These are phyloP conservation scores for Drosophila paramelanica DNA, from an alignment of 2,888 invertebrate genomes.

Conservation along the genomic window DNA sequence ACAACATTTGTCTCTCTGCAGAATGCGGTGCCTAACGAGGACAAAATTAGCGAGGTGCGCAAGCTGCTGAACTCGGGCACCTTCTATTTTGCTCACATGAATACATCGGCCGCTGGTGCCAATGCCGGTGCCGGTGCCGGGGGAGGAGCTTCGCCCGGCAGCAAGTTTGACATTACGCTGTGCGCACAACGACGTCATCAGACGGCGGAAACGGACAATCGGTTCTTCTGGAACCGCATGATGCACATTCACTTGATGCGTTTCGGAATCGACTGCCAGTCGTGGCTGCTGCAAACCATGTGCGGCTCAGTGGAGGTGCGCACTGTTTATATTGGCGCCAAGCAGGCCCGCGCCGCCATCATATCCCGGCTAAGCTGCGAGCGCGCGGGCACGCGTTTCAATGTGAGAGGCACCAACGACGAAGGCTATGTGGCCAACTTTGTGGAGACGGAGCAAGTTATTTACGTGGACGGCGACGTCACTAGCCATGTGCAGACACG, in stretches of 20 bases:
- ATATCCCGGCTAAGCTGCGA: slow-evolving; percentile 98
- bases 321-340: slow-evolving; percentile 98
- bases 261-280: slow-evolving; percentile 94
- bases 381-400: slow-evolving; percentile 98
- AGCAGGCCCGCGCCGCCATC: slow-evolving; percentile 97
- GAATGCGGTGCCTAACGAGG: slow-evolving; percentile 88
- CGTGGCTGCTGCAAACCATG: slow-evolving; percentile 97
- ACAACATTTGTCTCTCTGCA: slow-evolving; percentile 95
- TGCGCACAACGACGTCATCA: slow-evolving; percentile 95
- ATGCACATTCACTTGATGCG: slow-evolving; percentile 96
- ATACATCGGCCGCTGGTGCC: slow-evolving; percentile 50
- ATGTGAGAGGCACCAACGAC: slow-evolving; percentile 99
- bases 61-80: slow-evolving; percentile 98
- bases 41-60: slow-evolving; percentile 88
- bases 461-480: slow-evolving; percentile 95
- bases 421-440: slow-evolving; percentile 99
- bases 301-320: slow-evolving; percentile 99
- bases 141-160: slow-evolving; percentile 63
- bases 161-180: slow-evolving; percentile 94
- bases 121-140: slow-evolving; percentile 28
- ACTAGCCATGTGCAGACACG: slow-evolving; percentile 96
- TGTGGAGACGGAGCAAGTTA: slow-evolving; percentile 99
- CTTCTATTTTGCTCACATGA: slow-evolving; percentile 94
- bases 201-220: slow-evolving; percentile 93
- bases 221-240: slow-evolving; percentile 99